phyloP scores from a whole-genome alignment of 2,113 vertebrate species.

The Chaetops frenatus region DNA sequence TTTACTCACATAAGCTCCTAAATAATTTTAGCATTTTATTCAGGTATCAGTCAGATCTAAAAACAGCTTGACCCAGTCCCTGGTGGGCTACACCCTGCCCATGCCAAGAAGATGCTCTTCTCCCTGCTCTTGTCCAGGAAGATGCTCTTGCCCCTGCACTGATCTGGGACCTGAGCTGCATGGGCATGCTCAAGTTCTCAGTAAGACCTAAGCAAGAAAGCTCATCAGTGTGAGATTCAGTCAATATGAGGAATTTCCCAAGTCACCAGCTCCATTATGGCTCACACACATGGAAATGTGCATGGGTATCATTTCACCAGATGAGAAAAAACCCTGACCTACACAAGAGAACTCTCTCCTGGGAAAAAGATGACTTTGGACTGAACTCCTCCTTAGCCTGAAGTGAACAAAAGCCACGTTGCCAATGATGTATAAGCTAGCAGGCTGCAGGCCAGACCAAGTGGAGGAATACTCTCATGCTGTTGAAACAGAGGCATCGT shows the following conservation, averaged over 20 bases:
- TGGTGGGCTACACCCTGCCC: not conserved
- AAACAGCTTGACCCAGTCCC: not conserved
- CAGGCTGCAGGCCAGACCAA: not conserved
- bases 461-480: not conserved
- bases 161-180: not conserved
- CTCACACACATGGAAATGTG: not conserved
- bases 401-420: not conserved
- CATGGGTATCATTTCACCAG: not conserved
- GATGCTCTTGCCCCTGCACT: not conserved
- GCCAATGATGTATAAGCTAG: fast-evolving
- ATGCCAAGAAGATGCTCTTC: not conserved
- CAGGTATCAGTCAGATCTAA: not conserved
- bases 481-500: not conserved
- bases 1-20: not conserved
- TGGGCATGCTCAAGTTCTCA: fast-evolving
- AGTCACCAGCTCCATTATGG: not conserved
- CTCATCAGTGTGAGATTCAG: not conserved
- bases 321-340: not conserved
- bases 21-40: not conserved
- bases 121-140: no score
- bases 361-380: not conserved
- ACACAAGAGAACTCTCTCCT: not conserved
- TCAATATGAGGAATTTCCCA: not conserved
- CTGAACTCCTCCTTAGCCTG: not conserved
- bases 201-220: not conserved